phyloP scores from a whole-genome alignment of 2,888 invertebrate species.

The Zele albiditarsus region DNA sequence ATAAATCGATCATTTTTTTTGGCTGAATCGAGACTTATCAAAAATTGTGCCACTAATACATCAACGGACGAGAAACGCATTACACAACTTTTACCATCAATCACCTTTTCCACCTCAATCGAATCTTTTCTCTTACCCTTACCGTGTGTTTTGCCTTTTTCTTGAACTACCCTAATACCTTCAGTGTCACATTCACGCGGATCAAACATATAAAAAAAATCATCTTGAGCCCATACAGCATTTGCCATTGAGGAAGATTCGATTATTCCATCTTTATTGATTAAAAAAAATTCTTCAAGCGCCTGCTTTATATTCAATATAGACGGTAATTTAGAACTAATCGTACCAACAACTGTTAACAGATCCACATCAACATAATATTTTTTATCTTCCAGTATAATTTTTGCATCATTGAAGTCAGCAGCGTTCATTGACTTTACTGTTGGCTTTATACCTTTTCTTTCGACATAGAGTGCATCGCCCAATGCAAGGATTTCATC shows the following conservation, averaged over 20 bases:
- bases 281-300: constrained; percentile 63
- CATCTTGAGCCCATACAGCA: constrained; percentile 77
- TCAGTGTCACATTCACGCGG: constrained; percentile 72
- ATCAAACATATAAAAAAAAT: constrained; percentile 77
- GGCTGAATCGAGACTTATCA: constrained; percentile 57
- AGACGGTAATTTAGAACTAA: constrained; percentile 59
- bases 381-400: constrained; percentile 55
- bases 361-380: constrained; percentile 63
- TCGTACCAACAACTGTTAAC: constrained; percentile 63
- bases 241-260: constrained; percentile 66
- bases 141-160: constrained; percentile 49
- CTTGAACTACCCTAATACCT: constrained; percentile 63
- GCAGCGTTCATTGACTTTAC: constrained; percentile 60
- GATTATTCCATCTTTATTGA: constrained; percentile 61
- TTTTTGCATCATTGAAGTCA: constrained; percentile 57
- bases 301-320: constrained; percentile 61
- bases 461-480: constrained; percentile 54
- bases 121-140: constrained; percentile 45
- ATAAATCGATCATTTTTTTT: constrained; percentile 64
- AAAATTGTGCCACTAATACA: constrained; percentile 52
- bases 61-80: constrained; percentile 58
- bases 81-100: constrained; percentile 63
- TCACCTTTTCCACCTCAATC: constrained; percentile 45
- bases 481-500: constrained; percentile 63
- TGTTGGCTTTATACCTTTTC: constrained; percentile 57